Conservation (phyloP, 2,113 vertebrate genomes). For the Pardalotus punctatus region DNA sequence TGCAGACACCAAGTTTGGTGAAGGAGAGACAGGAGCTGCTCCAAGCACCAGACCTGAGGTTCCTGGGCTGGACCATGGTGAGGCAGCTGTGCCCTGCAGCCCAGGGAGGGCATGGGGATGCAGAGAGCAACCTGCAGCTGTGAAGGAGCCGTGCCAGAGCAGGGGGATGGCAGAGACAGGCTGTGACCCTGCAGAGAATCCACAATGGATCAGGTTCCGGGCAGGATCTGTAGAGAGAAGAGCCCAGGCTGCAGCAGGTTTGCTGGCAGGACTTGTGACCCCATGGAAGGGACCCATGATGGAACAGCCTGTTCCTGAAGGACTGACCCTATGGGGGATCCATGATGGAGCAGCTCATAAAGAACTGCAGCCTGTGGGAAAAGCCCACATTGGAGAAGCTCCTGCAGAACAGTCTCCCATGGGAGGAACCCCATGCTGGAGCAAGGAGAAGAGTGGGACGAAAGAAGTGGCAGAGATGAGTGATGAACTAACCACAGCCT, state of each 20-base stretch:
- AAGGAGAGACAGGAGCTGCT: too few relatives aligned
- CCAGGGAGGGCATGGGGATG: too few relatives aligned
- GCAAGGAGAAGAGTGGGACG: background rate
- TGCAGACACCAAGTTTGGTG: too few relatives aligned
- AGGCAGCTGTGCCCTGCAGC: too few relatives aligned
- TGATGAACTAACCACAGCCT: background rate
- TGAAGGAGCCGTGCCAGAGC: too few relatives aligned
- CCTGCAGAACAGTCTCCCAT: background rate
- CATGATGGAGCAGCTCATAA: too few relatives aligned
- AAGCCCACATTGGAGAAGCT: background rate
- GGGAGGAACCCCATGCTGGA: background rate
- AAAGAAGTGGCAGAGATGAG: background rate
- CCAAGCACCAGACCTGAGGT: too few relatives aligned
- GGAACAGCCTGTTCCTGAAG: background rate
- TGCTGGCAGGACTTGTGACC: background rate
- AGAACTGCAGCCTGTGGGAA: background rate
- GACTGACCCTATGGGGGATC: background rate
- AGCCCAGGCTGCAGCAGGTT: background rate
- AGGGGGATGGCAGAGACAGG: background rate
- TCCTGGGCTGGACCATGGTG: too few relatives aligned
- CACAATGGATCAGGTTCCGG: background rate
- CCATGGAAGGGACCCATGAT: background rate
- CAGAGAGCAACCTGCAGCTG: too few relatives aligned
- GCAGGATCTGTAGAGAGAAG: background rate
- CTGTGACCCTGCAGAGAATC: background rate